These are phyloP conservation scores for Phyto melanocephala DNA, from an alignment of 2,888 invertebrate genomes.

Conservation along the genomic window DNA sequence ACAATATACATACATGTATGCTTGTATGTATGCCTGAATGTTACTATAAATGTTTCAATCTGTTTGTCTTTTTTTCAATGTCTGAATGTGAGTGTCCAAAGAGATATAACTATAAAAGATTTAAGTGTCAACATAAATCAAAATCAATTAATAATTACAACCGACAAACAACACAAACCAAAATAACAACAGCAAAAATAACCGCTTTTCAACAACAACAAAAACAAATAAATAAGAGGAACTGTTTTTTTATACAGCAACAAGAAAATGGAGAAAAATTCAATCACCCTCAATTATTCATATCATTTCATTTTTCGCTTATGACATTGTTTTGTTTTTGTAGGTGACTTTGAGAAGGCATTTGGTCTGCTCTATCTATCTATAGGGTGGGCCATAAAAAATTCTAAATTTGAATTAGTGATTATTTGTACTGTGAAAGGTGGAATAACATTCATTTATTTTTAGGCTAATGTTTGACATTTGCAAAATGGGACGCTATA, in stretches of 20 bases:
- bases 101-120: conserved; percentile 19
- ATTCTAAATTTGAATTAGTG: no score
- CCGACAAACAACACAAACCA: conserved; percentile 1
- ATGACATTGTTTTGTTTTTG: neutral
- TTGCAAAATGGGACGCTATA: no score
- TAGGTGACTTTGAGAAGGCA: neutral
- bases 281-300: neutral
- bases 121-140: conserved; percentile 62
- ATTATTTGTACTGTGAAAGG: no score
- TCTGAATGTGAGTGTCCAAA: neutral
- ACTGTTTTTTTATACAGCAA: neutral
- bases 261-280: neutral
- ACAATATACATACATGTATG: neutral
- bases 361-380: neutral
- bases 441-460: no score
- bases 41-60: neutral
- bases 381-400: neutral
- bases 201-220: neutral
- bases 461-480: no score
- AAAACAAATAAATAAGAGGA: neutral
- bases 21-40: neutral
- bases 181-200: neutral
- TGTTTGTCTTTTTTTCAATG: neutral
- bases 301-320: neutral
- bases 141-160: conserved; percentile 60